phyloP scores from a whole-genome alignment of 2,888 invertebrate species.

The Chirona hameri region DNA sequence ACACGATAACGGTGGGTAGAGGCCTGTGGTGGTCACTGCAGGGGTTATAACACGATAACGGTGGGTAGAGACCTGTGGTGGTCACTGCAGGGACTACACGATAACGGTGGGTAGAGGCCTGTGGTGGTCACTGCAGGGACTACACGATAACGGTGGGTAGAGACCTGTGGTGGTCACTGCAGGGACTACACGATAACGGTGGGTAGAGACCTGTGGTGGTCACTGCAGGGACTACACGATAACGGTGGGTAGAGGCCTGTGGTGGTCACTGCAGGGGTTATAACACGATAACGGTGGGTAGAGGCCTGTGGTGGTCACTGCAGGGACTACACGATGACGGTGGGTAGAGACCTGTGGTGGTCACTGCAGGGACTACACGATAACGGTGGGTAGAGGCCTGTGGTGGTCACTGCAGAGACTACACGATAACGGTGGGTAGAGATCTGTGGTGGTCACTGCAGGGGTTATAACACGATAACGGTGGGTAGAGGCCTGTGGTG shows the following conservation, averaged over 20 bases:
- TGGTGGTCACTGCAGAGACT: slow-evolving; percentile 76
- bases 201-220: slow-evolving; percentile 47
- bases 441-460: neutral
- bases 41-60: slow-evolving; percentile 83
- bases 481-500: too few relatives aligned
- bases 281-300: too few relatives aligned
- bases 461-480: too few relatives aligned
- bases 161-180: neutral
- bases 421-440: slow-evolving; percentile 77
- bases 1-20: too few relatives aligned
- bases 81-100: neutral
- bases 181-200: too few relatives aligned
- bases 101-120: too few relatives aligned
- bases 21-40: slow-evolving; percentile 76
- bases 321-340: slow-evolving; percentile 86
- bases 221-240: slow-evolving; percentile 79
- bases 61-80: slow-evolving; percentile 53
- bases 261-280: neutral
- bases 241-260: slow-evolving; percentile 67
- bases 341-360: slow-evolving; percentile 48
- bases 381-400: too few relatives aligned
- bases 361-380: neutral
- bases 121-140: slow-evolving; percentile 73
- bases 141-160: slow-evolving; percentile 79
- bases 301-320: slow-evolving; percentile 63